phyloP scores from a whole-genome alignment of 1,140 invertebrate genomes.

The Diploscapter pachys region DNA sequence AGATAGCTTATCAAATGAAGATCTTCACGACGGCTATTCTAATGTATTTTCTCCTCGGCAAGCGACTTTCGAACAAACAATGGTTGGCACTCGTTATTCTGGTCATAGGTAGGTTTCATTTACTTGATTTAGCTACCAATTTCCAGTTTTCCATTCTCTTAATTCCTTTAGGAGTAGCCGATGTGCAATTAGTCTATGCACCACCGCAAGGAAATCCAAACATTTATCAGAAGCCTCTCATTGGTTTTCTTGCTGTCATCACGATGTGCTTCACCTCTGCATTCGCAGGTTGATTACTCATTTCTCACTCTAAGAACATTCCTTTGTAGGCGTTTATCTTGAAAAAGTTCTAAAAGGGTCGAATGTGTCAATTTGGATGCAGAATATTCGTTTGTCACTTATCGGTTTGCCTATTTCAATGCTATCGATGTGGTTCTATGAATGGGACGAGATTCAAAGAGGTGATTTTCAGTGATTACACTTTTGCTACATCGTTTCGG shows the following conservation, averaged over 20 bases:
- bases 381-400: slow-evolving; percentile 52
- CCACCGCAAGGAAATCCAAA: slow-evolving; percentile 34
- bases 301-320: neutral
- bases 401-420: slow-evolving; percentile 49
- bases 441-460: slow-evolving; percentile 42
- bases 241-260: slow-evolving; percentile 48
- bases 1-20: slow-evolving; percentile 57
- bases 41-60: slow-evolving; percentile 44
- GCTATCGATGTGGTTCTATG: slow-evolving; percentile 47
- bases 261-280: slow-evolving; percentile 58
- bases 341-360: slow-evolving; percentile 51
- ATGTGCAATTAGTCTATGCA: slow-evolving; percentile 53
- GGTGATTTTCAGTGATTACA: slow-evolving; percentile 8
- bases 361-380: slow-evolving; percentile 51
- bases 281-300: slow-evolving; percentile 46
- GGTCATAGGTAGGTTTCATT: slow-evolving; percentile 30
- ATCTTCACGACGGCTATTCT: slow-evolving; percentile 56
- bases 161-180: slow-evolving; percentile 34
- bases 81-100: slow-evolving; percentile 48
- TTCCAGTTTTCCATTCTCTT: neutral
- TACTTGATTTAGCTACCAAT: neutral
- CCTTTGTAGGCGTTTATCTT: slow-evolving; percentile 51
- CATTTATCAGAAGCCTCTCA: slow-evolving; percentile 41
- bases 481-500: too few relatives aligned
- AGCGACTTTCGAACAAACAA: slow-evolving; percentile 41